phyloP scores from a whole-genome alignment of 2,113 vertebrate genomes.

The Strix aluco region DNA sequence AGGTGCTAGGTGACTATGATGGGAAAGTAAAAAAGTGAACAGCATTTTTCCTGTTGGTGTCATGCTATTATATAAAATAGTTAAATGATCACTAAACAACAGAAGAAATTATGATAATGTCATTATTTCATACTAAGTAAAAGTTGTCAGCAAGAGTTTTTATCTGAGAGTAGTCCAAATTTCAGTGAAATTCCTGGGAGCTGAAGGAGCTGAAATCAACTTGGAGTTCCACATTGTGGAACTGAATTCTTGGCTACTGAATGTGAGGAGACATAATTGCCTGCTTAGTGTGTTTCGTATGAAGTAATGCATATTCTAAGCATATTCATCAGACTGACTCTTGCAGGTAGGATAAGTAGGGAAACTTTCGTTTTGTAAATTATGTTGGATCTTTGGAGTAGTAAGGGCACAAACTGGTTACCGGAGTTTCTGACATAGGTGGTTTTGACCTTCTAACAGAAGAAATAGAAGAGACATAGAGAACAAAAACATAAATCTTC shows the following conservation, averaged over 20 bases:
- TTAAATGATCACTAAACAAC: background rate
- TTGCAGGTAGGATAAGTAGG: background rate
- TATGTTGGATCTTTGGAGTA: background rate
- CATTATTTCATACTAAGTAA: background rate
- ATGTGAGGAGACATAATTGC: background rate
- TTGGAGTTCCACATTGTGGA: background rate
- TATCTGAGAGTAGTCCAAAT: background rate
- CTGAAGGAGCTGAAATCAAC: background rate
- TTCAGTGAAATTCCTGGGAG: background rate
- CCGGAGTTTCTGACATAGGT: background rate
- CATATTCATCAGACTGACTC: background rate
- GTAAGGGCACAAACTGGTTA: background rate
- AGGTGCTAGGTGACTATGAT: background rate
- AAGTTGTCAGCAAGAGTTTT: background rate
- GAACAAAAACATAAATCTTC: background rate
- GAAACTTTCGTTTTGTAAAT: background rate
- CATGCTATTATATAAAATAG: background rate
- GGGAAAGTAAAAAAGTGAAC: background rate
- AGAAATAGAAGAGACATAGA: background rate
- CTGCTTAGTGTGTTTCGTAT: background rate
- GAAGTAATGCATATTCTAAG: background rate
- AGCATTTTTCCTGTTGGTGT: background rate
- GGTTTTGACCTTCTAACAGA: background rate
- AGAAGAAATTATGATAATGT: background rate
- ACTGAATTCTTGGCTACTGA: background rate